Conservation (phyloP, 2,797 vertebrate genomes). For the Anguilla marmorata region DNA sequence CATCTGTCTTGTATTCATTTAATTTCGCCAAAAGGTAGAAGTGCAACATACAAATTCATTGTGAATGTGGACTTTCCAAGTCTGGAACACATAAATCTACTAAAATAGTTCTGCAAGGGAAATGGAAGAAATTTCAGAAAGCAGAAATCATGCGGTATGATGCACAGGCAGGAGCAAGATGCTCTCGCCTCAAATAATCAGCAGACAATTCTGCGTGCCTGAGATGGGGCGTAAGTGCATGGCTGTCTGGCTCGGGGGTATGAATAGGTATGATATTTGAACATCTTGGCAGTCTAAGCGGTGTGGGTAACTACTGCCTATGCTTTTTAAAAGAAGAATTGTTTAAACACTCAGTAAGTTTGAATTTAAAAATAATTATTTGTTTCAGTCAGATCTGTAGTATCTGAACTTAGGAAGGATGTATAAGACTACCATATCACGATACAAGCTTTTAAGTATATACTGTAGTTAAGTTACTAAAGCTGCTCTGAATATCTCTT, state of each 20-base stretch:
- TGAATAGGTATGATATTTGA: slow-evolving; percentile 18
- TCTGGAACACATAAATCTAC: slow-evolving; percentile 6
- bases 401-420: not conserved
- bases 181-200: slow-evolving; percentile 20
- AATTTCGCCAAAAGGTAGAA: not conserved
- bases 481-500: not conserved
- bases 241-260: not conserved
- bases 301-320: not conserved
- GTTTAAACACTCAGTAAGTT: not conserved
- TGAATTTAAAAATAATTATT: not conserved
- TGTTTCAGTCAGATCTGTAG: not conserved
- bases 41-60: not conserved
- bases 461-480: not conserved
- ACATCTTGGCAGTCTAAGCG: not conserved
- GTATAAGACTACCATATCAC: not conserved
- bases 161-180: not conserved
- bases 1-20: not conserved
- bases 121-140: slow-evolving; percentile 44
- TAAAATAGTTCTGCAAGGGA: slow-evolving; percentile 38
- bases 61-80: not conserved
- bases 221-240: slow-evolving; percentile 5
- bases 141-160: not conserved
- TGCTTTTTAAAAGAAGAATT: not conserved
- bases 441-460: not conserved
- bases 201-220: slow-evolving; percentile 16